phyloP scores from a whole-genome alignment of 1,140 invertebrate species.

The Lepidurus packardi region DNA sequence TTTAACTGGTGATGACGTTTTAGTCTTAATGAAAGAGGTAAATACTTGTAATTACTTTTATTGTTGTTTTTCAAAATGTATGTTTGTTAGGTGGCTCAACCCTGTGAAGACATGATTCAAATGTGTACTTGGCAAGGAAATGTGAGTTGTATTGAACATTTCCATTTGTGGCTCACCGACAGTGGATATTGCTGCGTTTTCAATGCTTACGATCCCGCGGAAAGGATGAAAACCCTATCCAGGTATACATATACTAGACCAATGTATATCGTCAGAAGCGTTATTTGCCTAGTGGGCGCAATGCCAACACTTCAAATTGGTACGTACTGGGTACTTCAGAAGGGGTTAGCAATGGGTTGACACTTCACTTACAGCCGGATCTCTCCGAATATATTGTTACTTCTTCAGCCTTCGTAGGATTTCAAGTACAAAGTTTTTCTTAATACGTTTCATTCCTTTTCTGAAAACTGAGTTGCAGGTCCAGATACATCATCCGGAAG shows the following conservation, averaged over 20 bases:
- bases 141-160: constrained; percentile 53
- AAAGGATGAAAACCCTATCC: not conserved
- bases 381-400: not conserved
- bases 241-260: not conserved
- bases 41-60: not conserved
- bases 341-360: not conserved
- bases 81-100: constrained; percentile 10
- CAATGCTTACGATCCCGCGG: constrained; percentile 35
- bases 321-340: not conserved
- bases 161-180: constrained; percentile 51
- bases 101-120: constrained; percentile 35
- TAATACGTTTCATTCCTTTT: too few relatives aligned
- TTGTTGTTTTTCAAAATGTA: not conserved
- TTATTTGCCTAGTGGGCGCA: not conserved
- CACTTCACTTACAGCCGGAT: not conserved
- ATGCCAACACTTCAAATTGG: not conserved
- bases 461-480: not conserved
- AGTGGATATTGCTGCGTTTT: constrained; percentile 46
- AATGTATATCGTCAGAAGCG: not conserved
- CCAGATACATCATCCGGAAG: not conserved
- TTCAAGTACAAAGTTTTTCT: not conserved
- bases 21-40: not conserved
- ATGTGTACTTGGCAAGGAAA: constrained; percentile 60
- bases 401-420: not conserved
- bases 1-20: not conserved